Base-by-base conservation (phyloP, 2,797 vertebrate species). In the Geotrypetes seraphini region DNA sequence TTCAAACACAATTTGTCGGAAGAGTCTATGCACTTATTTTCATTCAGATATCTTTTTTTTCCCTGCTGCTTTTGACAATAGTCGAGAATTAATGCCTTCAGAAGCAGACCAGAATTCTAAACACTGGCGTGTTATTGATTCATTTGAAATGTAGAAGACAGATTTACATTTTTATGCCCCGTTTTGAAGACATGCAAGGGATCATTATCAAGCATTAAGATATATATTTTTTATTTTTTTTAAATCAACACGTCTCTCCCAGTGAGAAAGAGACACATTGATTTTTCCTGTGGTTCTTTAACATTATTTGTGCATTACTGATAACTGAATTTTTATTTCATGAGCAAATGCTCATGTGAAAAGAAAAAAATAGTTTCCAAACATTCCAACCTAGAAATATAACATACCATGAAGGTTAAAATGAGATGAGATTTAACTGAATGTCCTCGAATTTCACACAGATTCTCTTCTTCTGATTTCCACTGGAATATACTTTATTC, bases 281-380 rank as follows among this genome's bases (percentile, higher is more conserved):
- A 61, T 49, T 73, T n/a, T 60, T 43, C 36, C 13, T 57, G 51
- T 19, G 28, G 40, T 20, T 57, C 43, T 31, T 50, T 39, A 33
- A 46, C 37, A 51, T 18, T 47, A 70, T 60, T 53, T 64, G 28
- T 10, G 44, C 10, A 35, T 22, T 42, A 27, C 30, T 38, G 38
- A 55, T 27, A 54, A 54, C 9, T n/a, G n/a, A n/a, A n/a, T n/a
- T n/a, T n/a, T n/a, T n/a, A n/a, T n/a, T n/a, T n/a, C n/a, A n/a
- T n/a, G n/a, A n/a, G n/a, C n/a, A n/a, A n/a, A n/a, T n/a, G n/a
- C n/a, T n/a, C n/a, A n/a, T n/a, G n/a, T n/a, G n/a, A n/a, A n/a
- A n/a, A n/a, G n/a, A n/a, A n/a, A n/a, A n/a, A n/a, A n/a, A n/a
- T n/a, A n/a, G n/a, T n/a, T n/a, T n/a, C n/a, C n/a, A n/a, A n/a